Evolutionary conservation across 1,140 invertebrate genomes (phyloP), one percentile per base, ranked within the genome.

Genomic region (Fopius arisanus): DNA sequence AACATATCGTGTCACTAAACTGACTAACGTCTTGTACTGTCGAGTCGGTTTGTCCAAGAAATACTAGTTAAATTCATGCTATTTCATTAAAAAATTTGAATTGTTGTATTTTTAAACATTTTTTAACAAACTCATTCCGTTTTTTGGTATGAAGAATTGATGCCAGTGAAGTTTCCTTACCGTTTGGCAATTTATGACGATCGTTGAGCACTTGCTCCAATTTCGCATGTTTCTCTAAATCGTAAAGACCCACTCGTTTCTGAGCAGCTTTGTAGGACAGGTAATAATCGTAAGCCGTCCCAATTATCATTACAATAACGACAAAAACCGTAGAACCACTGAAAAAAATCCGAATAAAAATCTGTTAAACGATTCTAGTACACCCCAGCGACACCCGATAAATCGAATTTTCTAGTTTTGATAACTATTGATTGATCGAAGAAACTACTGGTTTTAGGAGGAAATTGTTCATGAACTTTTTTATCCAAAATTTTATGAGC

Each of bases 271-370:
- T 84, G 66, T 77, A 83, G 9, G 77, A 78, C 19, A 88, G 31
- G 65, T 87, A 87, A 37, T 87, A 54, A 67, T 89, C 88, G 48
- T 88, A 87, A 6, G 72, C 73, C 3, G 87, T 86, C 4, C 92
- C 93, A 5, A 87, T 78, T 3, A 91, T 85, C 74, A 95, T 89
- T 41, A 94, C 77, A 1, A 89, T 75, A 1, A 85, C 77, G 0
- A 93, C 90, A 9, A 89, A 73, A 14, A 82, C 79, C 21, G 90
- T 91, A 1, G 91, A 90, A 1, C 90, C 89, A 48, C 93, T 94
- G 80, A 19, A 89, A 86, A 67, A 1, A 33, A n/a, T 12, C 2
- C 33, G 12, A 65, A 80, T 16, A 79, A 33, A 23, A 78, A 78
- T 70, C 65, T 78, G 67, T 40, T 48, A 41, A 51, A 23, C 21